phyloP scores from a whole-genome alignment of 2,888 invertebrate species.

The Peribatodes rhomboidaria region DNA sequence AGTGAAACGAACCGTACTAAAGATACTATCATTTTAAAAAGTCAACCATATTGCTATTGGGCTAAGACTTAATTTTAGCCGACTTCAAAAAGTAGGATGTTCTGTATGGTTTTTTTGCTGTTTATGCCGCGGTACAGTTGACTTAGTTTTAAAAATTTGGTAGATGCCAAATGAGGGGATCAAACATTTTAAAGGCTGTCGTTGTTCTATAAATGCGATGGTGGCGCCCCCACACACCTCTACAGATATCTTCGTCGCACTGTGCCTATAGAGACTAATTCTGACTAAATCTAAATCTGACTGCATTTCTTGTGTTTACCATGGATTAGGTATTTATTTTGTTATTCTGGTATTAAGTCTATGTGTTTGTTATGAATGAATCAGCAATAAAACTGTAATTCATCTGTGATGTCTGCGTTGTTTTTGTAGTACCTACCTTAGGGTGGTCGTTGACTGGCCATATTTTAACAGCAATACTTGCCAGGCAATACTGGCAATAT shows the following conservation, averaged over 20 bases:
- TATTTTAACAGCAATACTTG: too few relatives aligned
- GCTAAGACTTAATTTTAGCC: too few relatives aligned
- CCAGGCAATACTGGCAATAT: too few relatives aligned
- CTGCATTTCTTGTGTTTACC: conserved; percentile 74
- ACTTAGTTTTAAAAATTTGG: too few relatives aligned
- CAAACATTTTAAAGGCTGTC: background rate
- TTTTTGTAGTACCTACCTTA: conserved; percentile 56
- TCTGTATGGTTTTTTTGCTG: too few relatives aligned
- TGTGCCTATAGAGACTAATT: conserved; percentile 54
- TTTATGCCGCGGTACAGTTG: too few relatives aligned
- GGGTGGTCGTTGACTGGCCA: too few relatives aligned
- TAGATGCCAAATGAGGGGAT: background rate
- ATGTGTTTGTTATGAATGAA: conserved; percentile 82
- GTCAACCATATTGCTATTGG: too few relatives aligned
- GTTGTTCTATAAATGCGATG: background rate
- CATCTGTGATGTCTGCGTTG: conserved; percentile 71
- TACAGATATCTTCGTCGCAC: background rate
- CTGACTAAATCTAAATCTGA: conserved; percentile 56
- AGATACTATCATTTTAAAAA: too few relatives aligned
- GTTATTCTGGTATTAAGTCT: conserved; percentile 83
- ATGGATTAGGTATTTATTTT: conserved; percentile 85
- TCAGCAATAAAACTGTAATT: conserved; percentile 82
- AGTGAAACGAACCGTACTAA: too few relatives aligned
- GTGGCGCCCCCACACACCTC: background rate
- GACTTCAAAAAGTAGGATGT: too few relatives aligned